Percentiles rank a stretch among this genome's conserved stretches.
phyloP scores from a whole-genome alignment of 2,113 vertebrate genomes.

The Protomyctophum bolini region DNA sequence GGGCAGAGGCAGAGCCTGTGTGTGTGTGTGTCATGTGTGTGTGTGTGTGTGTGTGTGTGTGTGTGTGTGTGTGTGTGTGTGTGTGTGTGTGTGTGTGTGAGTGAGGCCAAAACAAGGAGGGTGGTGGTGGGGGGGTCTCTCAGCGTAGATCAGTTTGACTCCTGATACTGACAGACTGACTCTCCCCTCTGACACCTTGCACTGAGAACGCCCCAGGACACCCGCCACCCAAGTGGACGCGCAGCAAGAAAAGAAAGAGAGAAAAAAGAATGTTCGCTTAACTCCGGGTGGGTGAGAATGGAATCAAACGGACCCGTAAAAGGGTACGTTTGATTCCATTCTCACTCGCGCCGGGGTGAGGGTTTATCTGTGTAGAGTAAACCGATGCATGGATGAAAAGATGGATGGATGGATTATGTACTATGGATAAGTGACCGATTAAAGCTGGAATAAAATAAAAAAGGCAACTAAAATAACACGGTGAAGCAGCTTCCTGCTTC shows the following conservation, averaged over 20 bases:
- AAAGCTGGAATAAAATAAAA: constrained; percentile 9
- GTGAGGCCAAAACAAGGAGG: constrained; percentile 8
- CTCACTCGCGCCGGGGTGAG: too few relatives aligned
- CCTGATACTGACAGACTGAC: constrained; percentile 79
- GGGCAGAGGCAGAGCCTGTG: constrained; percentile 51
- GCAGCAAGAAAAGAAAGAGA: neutral
- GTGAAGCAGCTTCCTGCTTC: too few relatives aligned
- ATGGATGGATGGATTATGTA: constrained; percentile 34
- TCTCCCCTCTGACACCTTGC: constrained; percentile 73
- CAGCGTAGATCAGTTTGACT: constrained; percentile 26
- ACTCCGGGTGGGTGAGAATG: too few relatives aligned
- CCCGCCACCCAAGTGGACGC: constrained; percentile 75
- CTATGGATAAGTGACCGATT: neutral
- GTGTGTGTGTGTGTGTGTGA: constrained; percentile 5
- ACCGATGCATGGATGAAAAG: constrained; percentile 23
- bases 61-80: constrained; percentile 10
- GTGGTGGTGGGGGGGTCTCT: constrained; percentile 35
- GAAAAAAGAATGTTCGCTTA: too few relatives aligned
- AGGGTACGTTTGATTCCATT: too few relatives aligned
- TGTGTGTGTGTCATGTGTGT: constrained; percentile 31
- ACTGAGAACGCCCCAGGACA: constrained; percentile 53
- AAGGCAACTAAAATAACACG: too few relatives aligned
- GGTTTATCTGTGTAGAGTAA: too few relatives aligned
- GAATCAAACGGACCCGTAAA: too few relatives aligned
- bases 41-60: constrained; percentile 31